Conservation (phyloP, 2,113 vertebrate genomes). For the Charina bottae region DNA sequence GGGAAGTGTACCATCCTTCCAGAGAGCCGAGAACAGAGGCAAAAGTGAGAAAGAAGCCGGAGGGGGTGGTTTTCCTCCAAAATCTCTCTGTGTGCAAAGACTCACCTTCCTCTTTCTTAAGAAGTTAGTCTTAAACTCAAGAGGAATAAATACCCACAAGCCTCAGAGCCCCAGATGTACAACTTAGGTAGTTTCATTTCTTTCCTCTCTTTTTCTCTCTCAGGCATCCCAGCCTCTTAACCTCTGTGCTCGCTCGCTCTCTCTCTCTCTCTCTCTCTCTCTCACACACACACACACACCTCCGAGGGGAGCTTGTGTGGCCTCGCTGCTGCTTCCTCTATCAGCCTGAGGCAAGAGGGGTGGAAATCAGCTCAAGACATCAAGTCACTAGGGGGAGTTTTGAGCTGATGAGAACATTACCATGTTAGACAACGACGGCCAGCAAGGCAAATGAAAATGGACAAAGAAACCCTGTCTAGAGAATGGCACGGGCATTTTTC, state of each 20-base stretch:
- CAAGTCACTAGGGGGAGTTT: background rate
- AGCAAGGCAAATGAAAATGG: background rate
- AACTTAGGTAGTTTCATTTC: background rate
- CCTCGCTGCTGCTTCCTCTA: background rate
- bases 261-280: too few relatives aligned
- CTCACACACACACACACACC: background rate
- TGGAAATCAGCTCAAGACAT: background rate
- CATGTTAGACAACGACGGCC: constrained; percentile 18
- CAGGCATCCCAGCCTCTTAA: too few relatives aligned
- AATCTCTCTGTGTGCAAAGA: background rate
- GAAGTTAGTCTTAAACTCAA: background rate
- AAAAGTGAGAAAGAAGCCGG: background rate
- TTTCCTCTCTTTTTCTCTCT: background rate
- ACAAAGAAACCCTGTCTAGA: constrained; percentile 11
- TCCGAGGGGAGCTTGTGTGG: background rate
- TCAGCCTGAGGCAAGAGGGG: background rate
- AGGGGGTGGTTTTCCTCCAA: background rate
- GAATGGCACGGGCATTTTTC: background rate
- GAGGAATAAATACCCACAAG: background rate
- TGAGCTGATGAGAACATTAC: constrained; percentile 29
- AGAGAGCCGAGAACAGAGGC: background rate
- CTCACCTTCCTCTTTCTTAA: background rate
- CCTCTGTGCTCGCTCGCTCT: background rate
- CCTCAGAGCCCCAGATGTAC: background rate
- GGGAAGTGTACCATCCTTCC: background rate